Percentiles rank a stretch among this genome's conserved stretches.
Conservation (phyloP, 2,113 vertebrate species). For the Ia io region DNA sequence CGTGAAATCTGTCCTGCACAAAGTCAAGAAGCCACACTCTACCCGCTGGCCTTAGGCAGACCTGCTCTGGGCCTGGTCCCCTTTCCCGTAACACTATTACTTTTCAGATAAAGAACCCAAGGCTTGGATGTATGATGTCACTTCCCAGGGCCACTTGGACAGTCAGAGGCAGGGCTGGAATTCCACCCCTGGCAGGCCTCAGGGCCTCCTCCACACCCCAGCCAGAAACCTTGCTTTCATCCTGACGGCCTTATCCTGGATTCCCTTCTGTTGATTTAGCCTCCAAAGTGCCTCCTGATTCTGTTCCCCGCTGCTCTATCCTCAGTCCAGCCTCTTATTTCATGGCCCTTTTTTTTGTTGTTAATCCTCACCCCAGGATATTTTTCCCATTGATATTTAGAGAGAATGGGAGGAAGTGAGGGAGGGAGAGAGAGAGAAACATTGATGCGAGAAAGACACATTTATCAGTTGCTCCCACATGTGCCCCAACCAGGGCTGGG, state of each 20-base stretch:
- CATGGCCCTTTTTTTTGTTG: not conserved
- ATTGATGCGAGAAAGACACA: too few species aligned
- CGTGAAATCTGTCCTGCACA: not conserved
- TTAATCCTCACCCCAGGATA: too few species aligned
- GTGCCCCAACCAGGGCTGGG: too few species aligned
- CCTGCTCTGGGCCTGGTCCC: too few species aligned
- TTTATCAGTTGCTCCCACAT: too few species aligned
- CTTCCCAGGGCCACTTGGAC: not conserved
- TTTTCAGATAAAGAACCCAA: not conserved
- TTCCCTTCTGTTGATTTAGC: too few species aligned
- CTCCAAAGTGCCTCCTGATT: not conserved
- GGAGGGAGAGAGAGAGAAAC: too few species aligned
- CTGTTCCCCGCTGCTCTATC: not conserved
- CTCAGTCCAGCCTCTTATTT: not conserved
- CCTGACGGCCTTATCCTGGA: too few species aligned
- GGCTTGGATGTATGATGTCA: not conserved
- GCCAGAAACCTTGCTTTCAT: not conserved
- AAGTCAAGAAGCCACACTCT: not conserved
- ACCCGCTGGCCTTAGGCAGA: not conserved
- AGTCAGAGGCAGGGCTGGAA: not conserved
- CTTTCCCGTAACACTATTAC: not conserved
- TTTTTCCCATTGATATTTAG: too few species aligned
- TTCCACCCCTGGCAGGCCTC: not conserved
- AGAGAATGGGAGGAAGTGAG: too few species aligned
- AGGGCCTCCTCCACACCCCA: not conserved